Percentiles rank a stretch among this genome's conserved stretches.
phyloP scores from a whole-genome alignment of 2,113 vertebrate species.

The Cheilinus undulatus region DNA sequence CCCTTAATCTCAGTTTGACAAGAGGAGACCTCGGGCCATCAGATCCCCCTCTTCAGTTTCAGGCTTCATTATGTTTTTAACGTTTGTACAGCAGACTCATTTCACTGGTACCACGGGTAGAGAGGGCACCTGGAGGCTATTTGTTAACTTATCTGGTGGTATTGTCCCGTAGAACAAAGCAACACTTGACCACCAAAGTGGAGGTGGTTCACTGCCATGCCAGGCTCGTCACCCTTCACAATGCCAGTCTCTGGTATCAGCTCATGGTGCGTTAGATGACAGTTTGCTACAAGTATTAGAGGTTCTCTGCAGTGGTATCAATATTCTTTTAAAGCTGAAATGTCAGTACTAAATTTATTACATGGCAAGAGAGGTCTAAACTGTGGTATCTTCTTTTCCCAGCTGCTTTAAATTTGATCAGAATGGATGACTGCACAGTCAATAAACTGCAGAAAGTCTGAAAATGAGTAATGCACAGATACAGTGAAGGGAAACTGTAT shows the following conservation, averaged over 20 bases:
- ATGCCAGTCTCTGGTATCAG: constrained; percentile 33
- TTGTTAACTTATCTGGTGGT: constrained; percentile 49
- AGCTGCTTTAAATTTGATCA: too few relatives aligned
- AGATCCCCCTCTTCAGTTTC: constrained; percentile 59
- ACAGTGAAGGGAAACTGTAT: too few relatives aligned
- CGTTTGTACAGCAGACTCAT: constrained; percentile 35
- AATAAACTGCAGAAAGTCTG: too few relatives aligned
- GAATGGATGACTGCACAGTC: too few relatives aligned
- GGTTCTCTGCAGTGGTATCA: too few relatives aligned
- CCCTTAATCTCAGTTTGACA: constrained; percentile 29
- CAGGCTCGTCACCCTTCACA: constrained; percentile 42
- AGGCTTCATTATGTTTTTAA: constrained; percentile 70
- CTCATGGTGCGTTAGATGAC: constrained; percentile 2
- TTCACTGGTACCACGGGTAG: constrained; percentile 31
- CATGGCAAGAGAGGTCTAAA: too few relatives aligned
- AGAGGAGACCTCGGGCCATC: constrained; percentile 43
- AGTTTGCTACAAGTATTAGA: background rate
- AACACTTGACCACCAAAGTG: constrained; percentile 61
- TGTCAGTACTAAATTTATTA: too few relatives aligned
- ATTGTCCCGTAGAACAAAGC: constrained; percentile 74
- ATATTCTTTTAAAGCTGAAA: too few relatives aligned
- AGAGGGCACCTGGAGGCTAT: constrained; percentile 68
- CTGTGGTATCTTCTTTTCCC: too few relatives aligned
- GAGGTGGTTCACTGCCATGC: constrained; percentile 47
- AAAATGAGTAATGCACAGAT: too few relatives aligned